Conservation (phyloP, 2,888 invertebrate genomes). For the Eupithecia centaureata region DNA sequence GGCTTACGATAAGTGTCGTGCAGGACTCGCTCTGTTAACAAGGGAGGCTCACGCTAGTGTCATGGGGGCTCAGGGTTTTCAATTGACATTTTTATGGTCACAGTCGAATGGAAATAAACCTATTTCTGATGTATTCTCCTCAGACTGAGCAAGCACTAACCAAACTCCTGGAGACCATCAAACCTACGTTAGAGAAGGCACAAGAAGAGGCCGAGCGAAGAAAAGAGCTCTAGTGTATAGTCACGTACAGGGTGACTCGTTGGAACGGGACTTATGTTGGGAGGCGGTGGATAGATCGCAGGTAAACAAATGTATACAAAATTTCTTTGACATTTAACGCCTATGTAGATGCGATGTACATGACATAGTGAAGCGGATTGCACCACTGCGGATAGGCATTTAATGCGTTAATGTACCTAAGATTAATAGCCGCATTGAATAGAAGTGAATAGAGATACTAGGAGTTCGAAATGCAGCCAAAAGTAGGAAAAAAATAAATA, state of each 20-base stretch:
- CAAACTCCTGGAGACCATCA: constrained; percentile 86
- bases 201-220: constrained; percentile 51
- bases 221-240: constrained; percentile 60
- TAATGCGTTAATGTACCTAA: not conserved
- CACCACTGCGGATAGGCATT: not conserved
- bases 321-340: not conserved
- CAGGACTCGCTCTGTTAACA: too few relatives aligned
- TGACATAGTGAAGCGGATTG: too few relatives aligned
- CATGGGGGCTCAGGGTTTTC: too few relatives aligned
- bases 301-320: not conserved
- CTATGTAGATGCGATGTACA: not conserved
- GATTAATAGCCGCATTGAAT: not conserved
- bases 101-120: not conserved
- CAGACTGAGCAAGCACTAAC: constrained; percentile 91
- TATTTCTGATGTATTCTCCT: constrained; percentile 17
- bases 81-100: not conserved
- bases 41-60: too few relatives aligned
- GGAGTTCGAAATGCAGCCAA: not conserved
- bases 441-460: not conserved
- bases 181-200: constrained; percentile 71
- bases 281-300: not conserved
- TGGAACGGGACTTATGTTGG: not conserved
- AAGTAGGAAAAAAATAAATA: not conserved
- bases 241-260: constrained; percentile 6
- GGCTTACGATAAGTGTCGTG: too few relatives aligned